phyloP scores from a whole-genome alignment of 2,113 vertebrate genomes.

The Colistium nudipinnis region DNA sequence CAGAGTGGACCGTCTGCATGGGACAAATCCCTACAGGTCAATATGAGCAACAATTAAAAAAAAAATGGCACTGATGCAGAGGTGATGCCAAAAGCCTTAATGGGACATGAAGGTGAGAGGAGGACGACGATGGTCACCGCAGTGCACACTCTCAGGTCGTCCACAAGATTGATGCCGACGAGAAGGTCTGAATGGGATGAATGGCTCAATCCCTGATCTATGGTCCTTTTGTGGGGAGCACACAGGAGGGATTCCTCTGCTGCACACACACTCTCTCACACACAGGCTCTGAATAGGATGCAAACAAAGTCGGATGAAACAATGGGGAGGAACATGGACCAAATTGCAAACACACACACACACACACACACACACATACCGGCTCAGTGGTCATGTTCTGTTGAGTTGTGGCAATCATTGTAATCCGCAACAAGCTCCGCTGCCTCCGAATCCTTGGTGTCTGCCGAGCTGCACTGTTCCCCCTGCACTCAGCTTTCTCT shows the following conservation, averaged over 20 bases:
- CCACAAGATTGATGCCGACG: constrained; percentile 26
- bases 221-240: background rate
- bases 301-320: too few relatives aligned
- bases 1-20: background rate
- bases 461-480: constrained; percentile 41
- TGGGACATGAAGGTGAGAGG: constrained; percentile 45
- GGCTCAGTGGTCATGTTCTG: constrained; percentile 84
- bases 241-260: constrained; percentile 22
- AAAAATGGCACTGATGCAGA: constrained; percentile 25
- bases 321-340: too few relatives aligned
- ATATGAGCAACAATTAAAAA: background rate
- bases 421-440: constrained; percentile 55
- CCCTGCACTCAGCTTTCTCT: constrained; percentile 54
- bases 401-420: constrained; percentile 86
- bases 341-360: background rate
- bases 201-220: constrained; percentile 18
- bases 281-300: too few relatives aligned
- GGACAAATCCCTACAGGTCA: constrained; percentile 15
- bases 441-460: constrained; percentile 35
- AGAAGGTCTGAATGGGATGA: constrained; percentile 50
- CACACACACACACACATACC: constrained; percentile 67
- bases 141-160: constrained; percentile 42
- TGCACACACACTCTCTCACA: constrained; percentile 13
- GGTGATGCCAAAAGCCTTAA: constrained; percentile 36
- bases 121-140: constrained; percentile 56